Percentiles rank a stretch among this genome's conserved stretches.
These are phyloP conservation scores for Pissodes strobi DNA, from an alignment of 1,140 invertebrate genomes.

Conservation along the genomic window DNA sequence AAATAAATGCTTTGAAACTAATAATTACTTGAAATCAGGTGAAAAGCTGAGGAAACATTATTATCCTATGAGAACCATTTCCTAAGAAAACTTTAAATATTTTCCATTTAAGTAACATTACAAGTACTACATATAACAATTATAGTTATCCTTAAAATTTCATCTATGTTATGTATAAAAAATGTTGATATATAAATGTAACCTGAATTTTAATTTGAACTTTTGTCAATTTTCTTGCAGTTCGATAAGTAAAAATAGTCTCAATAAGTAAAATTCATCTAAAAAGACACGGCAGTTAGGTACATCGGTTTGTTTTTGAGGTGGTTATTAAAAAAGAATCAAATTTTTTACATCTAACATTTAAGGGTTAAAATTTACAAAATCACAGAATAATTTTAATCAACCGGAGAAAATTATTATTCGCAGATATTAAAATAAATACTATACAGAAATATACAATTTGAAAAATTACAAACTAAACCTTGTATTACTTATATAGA, in stretches of 20 bases:
- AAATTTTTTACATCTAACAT: constrained; percentile 8
- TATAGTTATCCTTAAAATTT: constrained; percentile 9
- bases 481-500: neutral
- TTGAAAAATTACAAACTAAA: constrained; percentile 1
- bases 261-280: constrained; percentile 12
- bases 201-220: constrained; percentile 30
- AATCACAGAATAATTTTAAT: constrained; percentile 25
- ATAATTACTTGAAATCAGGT: too few relatives aligned
- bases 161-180: constrained; percentile 19
- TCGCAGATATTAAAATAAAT: constrained; percentile 27
- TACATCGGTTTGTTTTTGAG: constrained; percentile 21
- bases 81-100: neutral
- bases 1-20: too few relatives aligned
- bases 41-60: too few relatives aligned
- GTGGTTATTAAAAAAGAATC: neutral
- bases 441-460: constrained; percentile 35
- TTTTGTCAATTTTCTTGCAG: constrained; percentile 16
- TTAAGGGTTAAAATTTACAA: constrained; percentile 13
- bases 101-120: constrained; percentile 22
- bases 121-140: constrained; percentile 20
- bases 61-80: too few relatives aligned
- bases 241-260: neutral
- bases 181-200: constrained; percentile 13
- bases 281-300: constrained; percentile 33
- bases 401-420: constrained; percentile 10